phyloP scores from a whole-genome alignment of 1,140 invertebrate genomes.

The Babylonia areolata region DNA sequence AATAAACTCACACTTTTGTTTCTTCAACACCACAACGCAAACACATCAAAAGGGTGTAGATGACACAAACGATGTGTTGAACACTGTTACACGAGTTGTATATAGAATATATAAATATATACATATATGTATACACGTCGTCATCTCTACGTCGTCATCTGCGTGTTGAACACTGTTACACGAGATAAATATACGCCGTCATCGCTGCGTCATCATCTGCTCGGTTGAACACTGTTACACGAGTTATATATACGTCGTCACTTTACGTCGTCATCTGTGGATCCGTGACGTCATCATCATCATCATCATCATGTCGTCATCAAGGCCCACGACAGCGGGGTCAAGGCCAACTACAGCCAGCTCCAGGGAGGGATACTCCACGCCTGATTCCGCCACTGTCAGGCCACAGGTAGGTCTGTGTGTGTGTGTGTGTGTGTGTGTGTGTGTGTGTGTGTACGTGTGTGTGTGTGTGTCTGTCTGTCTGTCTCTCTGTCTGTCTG shows the following conservation, averaged over 20 bases:
- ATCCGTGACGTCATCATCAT: neutral
- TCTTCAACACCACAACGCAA: neutral
- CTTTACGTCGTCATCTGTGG: neutral
- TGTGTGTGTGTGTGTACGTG: neutral
- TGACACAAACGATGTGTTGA: neutral
- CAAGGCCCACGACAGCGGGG: conserved; percentile 2
- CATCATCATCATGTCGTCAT: conserved; percentile 7
- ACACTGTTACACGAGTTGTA: neutral
- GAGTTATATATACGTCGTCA: neutral
- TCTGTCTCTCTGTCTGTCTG: neutral
- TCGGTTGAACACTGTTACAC: neutral
- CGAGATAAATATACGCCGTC: neutral
- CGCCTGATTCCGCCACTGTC: too few relatives aligned
- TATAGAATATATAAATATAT: neutral
- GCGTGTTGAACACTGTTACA: neutral
- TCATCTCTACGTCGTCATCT: neutral
- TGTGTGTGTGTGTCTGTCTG: conserved; percentile 17
- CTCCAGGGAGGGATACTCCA: neutral
- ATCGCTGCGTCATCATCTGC: neutral
- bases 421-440: too few relatives aligned
- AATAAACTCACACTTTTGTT: neutral
- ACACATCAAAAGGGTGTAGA: neutral
- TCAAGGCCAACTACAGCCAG: conserved; percentile 10
- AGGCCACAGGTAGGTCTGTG: neutral
- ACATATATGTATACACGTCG: neutral